A percentile compares a stretch with the other conserved stretches of the same genome.
Evolutionary conservation across 53 echinoderm and acorn worm genomes (phyloP).

Genomic region (Holothuria leucospilota): DNA sequence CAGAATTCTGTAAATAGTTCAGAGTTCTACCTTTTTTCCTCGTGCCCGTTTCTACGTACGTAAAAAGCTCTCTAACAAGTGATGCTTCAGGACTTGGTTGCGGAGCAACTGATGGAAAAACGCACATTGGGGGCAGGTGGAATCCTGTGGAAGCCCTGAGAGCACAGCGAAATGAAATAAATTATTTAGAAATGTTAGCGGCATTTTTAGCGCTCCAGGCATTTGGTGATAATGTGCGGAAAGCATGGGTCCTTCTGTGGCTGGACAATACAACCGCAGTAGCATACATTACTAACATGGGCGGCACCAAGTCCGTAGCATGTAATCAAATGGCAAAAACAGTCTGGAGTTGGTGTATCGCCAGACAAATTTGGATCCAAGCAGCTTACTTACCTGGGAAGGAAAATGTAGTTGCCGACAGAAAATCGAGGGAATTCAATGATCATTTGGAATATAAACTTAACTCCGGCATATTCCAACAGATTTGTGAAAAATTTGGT

Average conservation of each 20-base stretch:
- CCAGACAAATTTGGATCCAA: constrained; percentile 53
- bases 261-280: constrained; percentile 59
- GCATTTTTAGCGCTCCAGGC: constrained; percentile 49
- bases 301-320: constrained; percentile 44
- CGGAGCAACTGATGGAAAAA: constrained; percentile 53
- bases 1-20: too few species aligned
- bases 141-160: constrained; percentile 31
- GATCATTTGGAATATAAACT: constrained; percentile 64
- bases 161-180: constrained; percentile 53
- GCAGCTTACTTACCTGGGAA: constrained; percentile 34
- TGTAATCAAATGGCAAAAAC: constrained; percentile 43
- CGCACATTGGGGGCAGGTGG: constrained; percentile 69
- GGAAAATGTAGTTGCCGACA: constrained; percentile 54
- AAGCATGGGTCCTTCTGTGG: constrained; percentile 37
- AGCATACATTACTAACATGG: constrained; percentile 55
- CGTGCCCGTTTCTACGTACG: too few species aligned
- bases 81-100: constrained; percentile 72
- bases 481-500: constrained; percentile 21
- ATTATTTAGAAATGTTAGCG: constrained; percentile 65
- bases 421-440: constrained; percentile 55
- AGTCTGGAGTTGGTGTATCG: constrained; percentile 59
- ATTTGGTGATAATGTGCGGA: constrained; percentile 26
- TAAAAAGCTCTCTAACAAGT: too few species aligned
- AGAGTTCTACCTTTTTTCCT: too few species aligned
- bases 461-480: constrained; percentile 17